phyloP scores from a whole-genome alignment of 2,888 invertebrate species.

The Orgyia antiqua region DNA sequence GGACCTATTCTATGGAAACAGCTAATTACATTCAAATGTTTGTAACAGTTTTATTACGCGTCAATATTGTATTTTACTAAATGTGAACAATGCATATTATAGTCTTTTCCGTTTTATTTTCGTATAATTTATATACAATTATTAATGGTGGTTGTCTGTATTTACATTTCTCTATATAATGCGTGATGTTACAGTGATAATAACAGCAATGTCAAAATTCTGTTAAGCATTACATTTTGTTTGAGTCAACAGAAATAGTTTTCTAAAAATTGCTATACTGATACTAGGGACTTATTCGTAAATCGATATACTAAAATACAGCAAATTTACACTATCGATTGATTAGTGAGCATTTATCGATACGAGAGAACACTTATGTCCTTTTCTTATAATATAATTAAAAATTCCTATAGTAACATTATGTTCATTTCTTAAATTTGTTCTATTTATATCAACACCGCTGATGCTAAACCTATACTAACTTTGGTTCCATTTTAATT shows the following conservation, averaged over 20 bases:
- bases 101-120: conserved; percentile 48
- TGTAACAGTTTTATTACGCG: conserved; percentile 30
- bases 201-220: conserved; percentile 22
- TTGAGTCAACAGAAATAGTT: conserved; percentile 20
- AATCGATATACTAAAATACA: conserved; percentile 19
- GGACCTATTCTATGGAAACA: conserved; percentile 14
- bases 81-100: conserved; percentile 31
- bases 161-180: conserved; percentile 27
- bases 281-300: conserved; percentile 20
- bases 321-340: conserved; percentile 17
- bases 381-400: conserved; percentile 14
- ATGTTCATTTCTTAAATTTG: conserved; percentile 12
- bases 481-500: conserved; percentile 64
- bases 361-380: conserved; percentile 17
- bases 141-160: conserved; percentile 39
- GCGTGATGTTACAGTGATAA: conserved; percentile 17
- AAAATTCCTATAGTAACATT: conserved; percentile 12
- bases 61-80: conserved; percentile 32
- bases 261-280: conserved; percentile 16
- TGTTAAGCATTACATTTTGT: conserved; percentile 17
- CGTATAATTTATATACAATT: conserved; percentile 54
- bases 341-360: conserved; percentile 26
- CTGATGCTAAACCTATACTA: conserved; percentile 33
- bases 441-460: conserved; percentile 18
- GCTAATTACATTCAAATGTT: conserved; percentile 17